These are phyloP conservation scores for Myotis planiceps DNA, from an alignment of 2,797 vertebrate genomes.

Conservation along the genomic window DNA sequence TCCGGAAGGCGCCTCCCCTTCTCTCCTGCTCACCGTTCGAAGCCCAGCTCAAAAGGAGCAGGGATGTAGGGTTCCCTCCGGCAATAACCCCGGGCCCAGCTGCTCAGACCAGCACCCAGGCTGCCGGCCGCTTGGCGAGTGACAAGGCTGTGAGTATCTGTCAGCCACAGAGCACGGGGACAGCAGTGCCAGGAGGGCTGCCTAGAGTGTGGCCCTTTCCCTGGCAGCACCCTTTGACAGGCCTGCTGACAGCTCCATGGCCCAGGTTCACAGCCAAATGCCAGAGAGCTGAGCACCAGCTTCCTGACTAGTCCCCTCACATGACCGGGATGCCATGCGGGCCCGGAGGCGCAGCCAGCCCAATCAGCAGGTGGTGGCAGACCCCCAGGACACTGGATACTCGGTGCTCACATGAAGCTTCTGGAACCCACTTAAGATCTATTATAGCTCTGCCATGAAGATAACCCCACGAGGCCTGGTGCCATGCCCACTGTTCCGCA, in stretches of 20 bases:
- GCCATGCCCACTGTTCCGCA: conserved; percentile 75
- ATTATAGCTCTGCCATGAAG: conserved; percentile 80
- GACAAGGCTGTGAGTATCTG: not conserved
- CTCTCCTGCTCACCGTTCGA: not conserved
- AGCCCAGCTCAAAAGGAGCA: not conserved
- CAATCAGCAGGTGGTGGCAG: conserved; percentile 61
- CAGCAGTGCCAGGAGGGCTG: conserved; percentile 67
- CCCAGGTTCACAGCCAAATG: conserved; percentile 66
- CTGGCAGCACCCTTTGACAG: conserved; percentile 72
- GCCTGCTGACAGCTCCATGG: conserved; percentile 73
- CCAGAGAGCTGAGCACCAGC: conserved; percentile 77
- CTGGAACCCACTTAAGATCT: conserved; percentile 87
- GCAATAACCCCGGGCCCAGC: not conserved
- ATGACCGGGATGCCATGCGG: conserved; percentile 77
- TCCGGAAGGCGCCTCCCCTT: not conserved
- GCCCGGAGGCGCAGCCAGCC: conserved; percentile 61
- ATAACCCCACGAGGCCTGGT: conserved; percentile 74
- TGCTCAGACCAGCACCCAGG: not conserved
- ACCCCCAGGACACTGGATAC: conserved; percentile 83
- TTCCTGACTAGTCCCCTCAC: conserved; percentile 82
- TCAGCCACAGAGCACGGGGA: conserved; percentile 62
- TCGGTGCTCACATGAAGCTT: conserved; percentile 82
- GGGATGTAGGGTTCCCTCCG: not conserved
- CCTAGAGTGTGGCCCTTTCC: conserved; percentile 76
- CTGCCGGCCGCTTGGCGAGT: not conserved